A percentile compares a stretch with the other conserved stretches of the same genome.
Conservation (phyloP, 2,888 invertebrate genomes). For the Phengaris alcon region DNA sequence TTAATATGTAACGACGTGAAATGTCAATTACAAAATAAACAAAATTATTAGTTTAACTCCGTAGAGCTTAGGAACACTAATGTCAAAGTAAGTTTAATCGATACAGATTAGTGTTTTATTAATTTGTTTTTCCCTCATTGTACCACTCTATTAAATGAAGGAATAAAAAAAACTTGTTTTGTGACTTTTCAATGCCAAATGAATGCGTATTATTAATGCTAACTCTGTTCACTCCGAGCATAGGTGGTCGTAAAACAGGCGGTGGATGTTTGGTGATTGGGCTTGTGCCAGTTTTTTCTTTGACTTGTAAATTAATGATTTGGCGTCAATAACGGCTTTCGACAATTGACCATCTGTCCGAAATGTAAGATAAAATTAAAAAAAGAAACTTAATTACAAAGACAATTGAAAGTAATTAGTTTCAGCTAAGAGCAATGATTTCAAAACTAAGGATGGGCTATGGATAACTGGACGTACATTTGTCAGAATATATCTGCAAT, state of each 20-base stretch:
- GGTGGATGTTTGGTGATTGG: constrained; percentile 49
- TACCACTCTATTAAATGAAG: neutral
- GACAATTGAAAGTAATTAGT: no score
- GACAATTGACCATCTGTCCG: constrained; percentile 46
- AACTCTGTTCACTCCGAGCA: constrained; percentile 3
- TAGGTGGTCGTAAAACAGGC: constrained; percentile 35
- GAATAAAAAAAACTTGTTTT: neutral
- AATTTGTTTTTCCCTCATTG: neutral
- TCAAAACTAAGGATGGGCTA: no score
- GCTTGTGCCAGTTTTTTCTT: constrained; percentile 67
- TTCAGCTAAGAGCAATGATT: no score
- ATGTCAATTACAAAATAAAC: no score
- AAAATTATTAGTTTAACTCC: no score
- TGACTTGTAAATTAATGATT: constrained; percentile 65
- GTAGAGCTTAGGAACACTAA: no score
- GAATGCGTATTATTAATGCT: neutral
- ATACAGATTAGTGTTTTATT: neutral
- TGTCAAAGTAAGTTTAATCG: neutral
- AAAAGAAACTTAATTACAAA: no score
- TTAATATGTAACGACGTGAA: no score
- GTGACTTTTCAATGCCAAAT: neutral
- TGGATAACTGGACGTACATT: no score
- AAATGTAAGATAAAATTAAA: constrained; percentile 45
- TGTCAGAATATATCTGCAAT: no score
- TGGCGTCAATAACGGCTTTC: constrained; percentile 51